These are phyloP conservation scores for Loxodonta africana DNA, from an alignment of 2,113 vertebrate genomes.

Conservation along the genomic window DNA sequence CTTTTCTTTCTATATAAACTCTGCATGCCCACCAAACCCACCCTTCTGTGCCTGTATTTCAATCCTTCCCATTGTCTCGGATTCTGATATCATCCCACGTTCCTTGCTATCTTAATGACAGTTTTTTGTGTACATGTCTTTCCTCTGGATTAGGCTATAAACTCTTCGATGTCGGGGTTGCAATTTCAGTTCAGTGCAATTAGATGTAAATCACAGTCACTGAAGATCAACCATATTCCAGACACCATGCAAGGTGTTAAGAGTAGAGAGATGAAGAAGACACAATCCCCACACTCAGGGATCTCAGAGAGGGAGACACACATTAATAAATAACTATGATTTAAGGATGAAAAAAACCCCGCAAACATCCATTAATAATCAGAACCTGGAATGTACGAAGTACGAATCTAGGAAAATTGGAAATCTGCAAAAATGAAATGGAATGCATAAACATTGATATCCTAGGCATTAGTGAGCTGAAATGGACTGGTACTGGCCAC, in stretches of 20 bases:
- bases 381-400: too few species aligned
- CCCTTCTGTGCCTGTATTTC: not conserved
- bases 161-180: not conserved
- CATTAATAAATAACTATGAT: not conserved
- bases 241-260: not conserved
- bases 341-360: not conserved
- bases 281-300: not conserved
- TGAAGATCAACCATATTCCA: not conserved
- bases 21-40: not conserved
- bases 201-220: not conserved
- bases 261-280: not conserved
- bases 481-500: too few species aligned
- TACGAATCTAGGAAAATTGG: too few species aligned
- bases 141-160: not conserved
- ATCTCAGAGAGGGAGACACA: not conserved
- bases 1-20: accelerated
- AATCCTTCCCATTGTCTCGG: not conserved
- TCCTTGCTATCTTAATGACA: not conserved
- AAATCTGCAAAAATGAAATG: too few species aligned
- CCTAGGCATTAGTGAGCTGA: too few species aligned
- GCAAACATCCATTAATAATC: too few species aligned
- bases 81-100: not conserved
- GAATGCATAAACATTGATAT: too few species aligned
- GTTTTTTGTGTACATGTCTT: not conserved
- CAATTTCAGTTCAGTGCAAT: not conserved